These are phyloP conservation scores for Cyanoramphus novaezelandiae DNA, from an alignment of 2,113 vertebrate species.

Conservation along the genomic window DNA sequence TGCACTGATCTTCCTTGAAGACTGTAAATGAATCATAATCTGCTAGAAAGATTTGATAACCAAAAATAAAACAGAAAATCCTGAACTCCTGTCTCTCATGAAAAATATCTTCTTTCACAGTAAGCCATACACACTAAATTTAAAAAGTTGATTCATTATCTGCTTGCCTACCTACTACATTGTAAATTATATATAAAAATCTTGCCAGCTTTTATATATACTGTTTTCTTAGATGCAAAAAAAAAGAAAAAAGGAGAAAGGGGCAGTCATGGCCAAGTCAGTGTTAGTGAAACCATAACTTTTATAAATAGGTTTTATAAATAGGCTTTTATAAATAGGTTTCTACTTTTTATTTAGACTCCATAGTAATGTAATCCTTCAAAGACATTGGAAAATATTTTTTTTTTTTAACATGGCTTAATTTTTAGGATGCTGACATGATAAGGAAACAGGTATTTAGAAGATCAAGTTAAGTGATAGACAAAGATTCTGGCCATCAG, in stretches of 20 bases:
- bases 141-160: not conserved
- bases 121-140: not conserved
- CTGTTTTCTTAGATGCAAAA: not conserved
- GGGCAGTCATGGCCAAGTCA: not conserved
- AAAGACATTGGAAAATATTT: not conserved
- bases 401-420: not conserved
- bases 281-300: not conserved
- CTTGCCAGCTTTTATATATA: not conserved
- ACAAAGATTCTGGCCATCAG: not conserved
- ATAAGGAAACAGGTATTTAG: not conserved
- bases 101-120: not conserved
- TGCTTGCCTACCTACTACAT: not conserved
- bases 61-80: constrained; percentile 45
- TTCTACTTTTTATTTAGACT: not conserved
- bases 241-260: too few species aligned
- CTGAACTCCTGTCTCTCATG: not conserved
- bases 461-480: not conserved
- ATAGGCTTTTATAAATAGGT: not conserved
- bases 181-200: not conserved
- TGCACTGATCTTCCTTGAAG: not conserved
- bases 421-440: not conserved
- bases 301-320: not conserved
- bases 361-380: not conserved
- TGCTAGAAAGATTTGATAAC: constrained; percentile 9
- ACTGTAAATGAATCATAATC: constrained; percentile 24